Conservation (phyloP, 2,113 vertebrate species). For the Dicrurus megarhynchus region DNA sequence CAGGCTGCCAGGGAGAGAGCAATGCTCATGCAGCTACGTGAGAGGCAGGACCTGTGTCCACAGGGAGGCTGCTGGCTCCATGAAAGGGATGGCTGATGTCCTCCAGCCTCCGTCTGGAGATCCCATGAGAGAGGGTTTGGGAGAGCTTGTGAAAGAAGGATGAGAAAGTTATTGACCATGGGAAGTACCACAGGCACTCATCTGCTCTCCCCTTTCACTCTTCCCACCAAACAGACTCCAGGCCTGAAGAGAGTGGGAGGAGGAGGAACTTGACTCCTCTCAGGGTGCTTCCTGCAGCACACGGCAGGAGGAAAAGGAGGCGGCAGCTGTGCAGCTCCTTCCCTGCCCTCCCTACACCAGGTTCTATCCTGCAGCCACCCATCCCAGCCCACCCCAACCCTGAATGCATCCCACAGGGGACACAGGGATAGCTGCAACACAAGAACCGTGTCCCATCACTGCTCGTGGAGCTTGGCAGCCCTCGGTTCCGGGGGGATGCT, state of each 20-base stretch:
- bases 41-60: neutral
- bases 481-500: fast-evolving
- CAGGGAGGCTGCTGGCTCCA: neutral
- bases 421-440: fast-evolving
- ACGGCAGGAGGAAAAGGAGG: fast-evolving
- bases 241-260: neutral
- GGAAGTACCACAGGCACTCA: neutral
- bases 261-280: neutral
- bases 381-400: neutral
- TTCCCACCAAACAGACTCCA: neutral
- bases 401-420: fast-evolving
- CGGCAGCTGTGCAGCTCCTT: neutral
- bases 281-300: neutral
- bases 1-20: neutral
- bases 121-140: neutral
- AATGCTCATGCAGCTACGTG: fast-evolving
- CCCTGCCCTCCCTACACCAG: fast-evolving
- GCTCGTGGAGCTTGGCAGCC: fast-evolving
- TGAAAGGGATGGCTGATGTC: neutral
- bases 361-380: fast-evolving
- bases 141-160: neutral
- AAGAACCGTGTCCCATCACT: neutral
- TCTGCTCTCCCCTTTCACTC: neutral
- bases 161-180: neutral
- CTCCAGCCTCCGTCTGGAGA: fast-evolving